Conservation (phyloP, 2,113 vertebrate genomes). For the Paradisaea rubra region DNA sequence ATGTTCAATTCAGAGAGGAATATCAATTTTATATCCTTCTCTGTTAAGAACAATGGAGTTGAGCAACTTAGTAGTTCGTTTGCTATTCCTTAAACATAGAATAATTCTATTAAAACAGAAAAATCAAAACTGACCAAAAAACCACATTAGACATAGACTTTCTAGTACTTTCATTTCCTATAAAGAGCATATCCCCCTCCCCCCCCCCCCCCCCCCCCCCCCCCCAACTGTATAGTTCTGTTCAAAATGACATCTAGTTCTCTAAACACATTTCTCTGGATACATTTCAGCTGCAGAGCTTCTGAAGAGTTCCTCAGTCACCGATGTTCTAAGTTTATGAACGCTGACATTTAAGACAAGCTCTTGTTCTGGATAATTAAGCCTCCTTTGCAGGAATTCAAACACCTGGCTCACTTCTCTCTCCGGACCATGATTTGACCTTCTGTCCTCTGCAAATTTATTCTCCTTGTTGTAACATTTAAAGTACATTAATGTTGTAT, state of each 20-base stretch:
- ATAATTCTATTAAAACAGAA: background rate
- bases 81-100: background rate
- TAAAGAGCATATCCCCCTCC: background rate
- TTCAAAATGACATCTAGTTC: background rate
- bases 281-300: background rate
- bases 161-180: background rate
- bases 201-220: rapidly evolving
- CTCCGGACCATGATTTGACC: background rate
- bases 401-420: background rate
- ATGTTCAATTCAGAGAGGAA: background rate
- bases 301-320: background rate
- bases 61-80: background rate
- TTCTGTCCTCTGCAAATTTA: background rate
- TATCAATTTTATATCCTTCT: background rate
- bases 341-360: background rate
- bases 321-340: background rate
- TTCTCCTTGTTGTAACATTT: background rate
- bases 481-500: background rate
- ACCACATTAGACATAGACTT: background rate
- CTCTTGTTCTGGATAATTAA: background rate
- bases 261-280: background rate
- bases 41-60: background rate
- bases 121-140: background rate
- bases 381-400: background rate
- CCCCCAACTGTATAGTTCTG: background rate